phyloP scores from a whole-genome alignment of 2,888 invertebrate species.

The Rotaria socialis region DNA sequence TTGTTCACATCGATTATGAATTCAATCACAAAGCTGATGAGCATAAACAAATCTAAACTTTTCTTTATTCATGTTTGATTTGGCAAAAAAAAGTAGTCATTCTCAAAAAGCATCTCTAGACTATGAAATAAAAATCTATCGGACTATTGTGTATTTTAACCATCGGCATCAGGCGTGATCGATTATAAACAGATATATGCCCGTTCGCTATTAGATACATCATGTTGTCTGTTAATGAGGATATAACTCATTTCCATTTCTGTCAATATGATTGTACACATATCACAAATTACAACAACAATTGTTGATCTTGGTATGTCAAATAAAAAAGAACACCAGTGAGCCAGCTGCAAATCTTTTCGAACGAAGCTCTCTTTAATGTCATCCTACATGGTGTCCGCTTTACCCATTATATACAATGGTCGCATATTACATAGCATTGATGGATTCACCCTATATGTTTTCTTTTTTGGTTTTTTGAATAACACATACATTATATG shows the following conservation, averaged over 20 bases:
- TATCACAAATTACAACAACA: not conserved
- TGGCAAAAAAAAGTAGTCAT: not conserved
- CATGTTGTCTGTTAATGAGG: not conserved
- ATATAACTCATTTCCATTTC: not conserved
- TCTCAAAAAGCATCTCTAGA: no score
- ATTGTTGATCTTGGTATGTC: not conserved
- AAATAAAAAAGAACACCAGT: not conserved
- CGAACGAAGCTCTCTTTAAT: not conserved
- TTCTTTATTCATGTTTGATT: not conserved
- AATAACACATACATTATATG: not conserved
- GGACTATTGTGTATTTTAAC: no score
- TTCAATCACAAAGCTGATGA: not conserved
- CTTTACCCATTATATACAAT: not conserved
- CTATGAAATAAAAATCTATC: not conserved
- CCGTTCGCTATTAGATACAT: not conserved
- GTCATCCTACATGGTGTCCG: not conserved
- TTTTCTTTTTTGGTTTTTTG: not conserved
- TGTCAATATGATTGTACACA: not conserved
- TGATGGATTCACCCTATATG: not conserved
- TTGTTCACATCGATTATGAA: constrained; percentile 63
- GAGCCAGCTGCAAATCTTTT: not conserved
- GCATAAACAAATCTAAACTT: not conserved
- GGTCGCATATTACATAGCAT: not conserved
- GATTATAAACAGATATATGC: not conserved
- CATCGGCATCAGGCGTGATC: no score